phyloP scores from a whole-genome alignment of 2,888 invertebrate genomes.

The Pterobdella sp. region DNA sequence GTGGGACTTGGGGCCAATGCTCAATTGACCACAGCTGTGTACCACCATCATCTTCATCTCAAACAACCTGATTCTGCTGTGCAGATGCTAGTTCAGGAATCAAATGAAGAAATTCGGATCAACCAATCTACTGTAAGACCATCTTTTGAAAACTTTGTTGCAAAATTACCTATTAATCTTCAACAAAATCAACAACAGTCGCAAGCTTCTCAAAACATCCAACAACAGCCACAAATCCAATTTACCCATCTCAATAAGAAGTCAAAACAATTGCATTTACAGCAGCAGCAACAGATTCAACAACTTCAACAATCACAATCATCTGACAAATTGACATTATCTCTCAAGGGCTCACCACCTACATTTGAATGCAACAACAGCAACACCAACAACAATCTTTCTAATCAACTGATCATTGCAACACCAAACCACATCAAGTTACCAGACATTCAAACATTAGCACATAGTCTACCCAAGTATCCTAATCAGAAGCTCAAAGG shows the following conservation, averaged over 20 bases:
- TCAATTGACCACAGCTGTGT: conserved; percentile 25
- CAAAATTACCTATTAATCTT: conserved; percentile 15
- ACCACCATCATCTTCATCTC: conserved; percentile 27
- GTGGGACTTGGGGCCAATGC: conserved; percentile 23
- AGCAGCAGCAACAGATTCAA: conserved; percentile 19
- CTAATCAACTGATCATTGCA: neutral
- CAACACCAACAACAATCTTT: neutral
- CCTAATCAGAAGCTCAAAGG: conserved; percentile 28
- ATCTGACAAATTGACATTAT: conserved; percentile 3
- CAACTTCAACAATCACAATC: conserved; percentile 5
- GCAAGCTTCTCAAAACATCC: neutral
- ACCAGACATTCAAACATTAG: conserved; percentile 34
- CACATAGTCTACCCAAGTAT: conserved; percentile 32
- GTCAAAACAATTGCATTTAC: conserved; percentile 18
- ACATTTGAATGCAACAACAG: conserved; percentile 8
- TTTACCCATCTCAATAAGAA: conserved; percentile 11
- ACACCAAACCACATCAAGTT: conserved; percentile 33
- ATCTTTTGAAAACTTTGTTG: conserved; percentile 19
- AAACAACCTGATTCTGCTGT: conserved; percentile 26
- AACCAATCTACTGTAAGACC: conserved; percentile 26
- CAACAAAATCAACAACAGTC: conserved; percentile 9
- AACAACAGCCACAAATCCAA: neutral
- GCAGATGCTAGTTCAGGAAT: conserved; percentile 28
- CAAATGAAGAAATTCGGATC: conserved; percentile 26
- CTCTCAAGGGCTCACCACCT: conserved; percentile 25